Evolutionary conservation across 2,113 vertebrate genomes (phyloP).

Genomic region (Neodontobutis hainanensis): DNA sequence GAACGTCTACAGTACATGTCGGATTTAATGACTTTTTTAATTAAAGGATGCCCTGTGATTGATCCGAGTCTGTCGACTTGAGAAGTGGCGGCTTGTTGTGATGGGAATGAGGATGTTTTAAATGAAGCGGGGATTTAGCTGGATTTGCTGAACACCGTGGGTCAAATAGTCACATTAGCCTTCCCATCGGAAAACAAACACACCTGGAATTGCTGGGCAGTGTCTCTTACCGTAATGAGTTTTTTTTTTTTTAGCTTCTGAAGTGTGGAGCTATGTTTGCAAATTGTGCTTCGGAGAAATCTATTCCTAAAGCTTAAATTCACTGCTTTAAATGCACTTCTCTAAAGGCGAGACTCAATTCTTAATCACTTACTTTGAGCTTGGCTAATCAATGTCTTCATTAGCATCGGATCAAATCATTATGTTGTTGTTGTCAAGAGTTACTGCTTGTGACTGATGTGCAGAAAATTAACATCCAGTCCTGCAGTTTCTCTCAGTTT

Average conservation of each 20-base stretch:
- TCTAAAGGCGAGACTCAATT: conserved; percentile 1
- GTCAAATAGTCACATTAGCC: conserved; percentile 35
- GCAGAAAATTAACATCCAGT: not conserved
- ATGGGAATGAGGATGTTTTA: conserved; percentile 24
- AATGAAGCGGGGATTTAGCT: conserved; percentile 30
- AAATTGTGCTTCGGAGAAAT: conserved; percentile 4
- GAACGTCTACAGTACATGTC: conserved; percentile 17
- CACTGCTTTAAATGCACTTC: not conserved
- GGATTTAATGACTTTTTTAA: conserved; percentile 55
- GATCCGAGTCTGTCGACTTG: conserved; percentile 25
- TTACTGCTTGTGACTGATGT: not conserved
- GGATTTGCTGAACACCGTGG: conserved; percentile 8
- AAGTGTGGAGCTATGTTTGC: conserved; percentile 2
- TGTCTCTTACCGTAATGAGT: conserved; percentile 2
- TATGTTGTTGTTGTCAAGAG: not conserved
- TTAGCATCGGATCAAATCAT: not conserved
- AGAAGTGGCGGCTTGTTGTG: conserved; percentile 31
- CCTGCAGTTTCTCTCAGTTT: not conserved
- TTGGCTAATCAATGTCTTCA: conserved; percentile 3
- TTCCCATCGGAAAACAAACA: conserved; percentile 23
- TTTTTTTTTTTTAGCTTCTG: conserved; percentile 10
- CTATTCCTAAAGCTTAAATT: conserved; percentile 7
- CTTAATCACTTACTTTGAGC: not conserved
- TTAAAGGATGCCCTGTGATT: conserved; percentile 41
- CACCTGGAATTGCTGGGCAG: conserved; percentile 10